Conservation (phyloP, 2,113 vertebrate species). For the Corydoras sp. region DNA sequence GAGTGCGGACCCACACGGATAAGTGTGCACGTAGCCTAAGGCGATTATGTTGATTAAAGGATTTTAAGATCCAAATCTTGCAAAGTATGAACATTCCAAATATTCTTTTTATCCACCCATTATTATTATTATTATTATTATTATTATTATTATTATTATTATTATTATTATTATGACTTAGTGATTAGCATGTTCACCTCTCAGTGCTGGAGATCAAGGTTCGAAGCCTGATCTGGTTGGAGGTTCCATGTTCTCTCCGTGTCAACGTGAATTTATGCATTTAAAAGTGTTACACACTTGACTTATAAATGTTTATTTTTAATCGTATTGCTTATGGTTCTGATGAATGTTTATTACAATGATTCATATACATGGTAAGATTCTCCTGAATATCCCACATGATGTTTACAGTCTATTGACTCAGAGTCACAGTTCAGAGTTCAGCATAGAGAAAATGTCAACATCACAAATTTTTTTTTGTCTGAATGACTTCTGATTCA, state of each 20-base stretch:
- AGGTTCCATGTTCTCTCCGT: too few relatives aligned
- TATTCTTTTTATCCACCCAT: background rate
- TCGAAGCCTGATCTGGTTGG: too few relatives aligned
- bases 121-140: too few relatives aligned
- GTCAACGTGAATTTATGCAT: too few relatives aligned
- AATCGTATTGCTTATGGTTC: background rate
- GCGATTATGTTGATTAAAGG: background rate
- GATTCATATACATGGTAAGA: background rate
- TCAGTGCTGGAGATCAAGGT: too few relatives aligned
- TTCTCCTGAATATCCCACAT: background rate
- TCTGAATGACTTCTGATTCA: too few relatives aligned
- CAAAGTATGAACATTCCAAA: background rate
- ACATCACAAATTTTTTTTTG: background rate
- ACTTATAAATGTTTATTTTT: background rate
- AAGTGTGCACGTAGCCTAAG: background rate
- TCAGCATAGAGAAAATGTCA: constrained; percentile 11
- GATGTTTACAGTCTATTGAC: constrained; percentile 15
- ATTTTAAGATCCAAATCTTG: background rate
- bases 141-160: too few relatives aligned
- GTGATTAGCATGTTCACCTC: too few relatives aligned
- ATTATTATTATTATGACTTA: too few relatives aligned
- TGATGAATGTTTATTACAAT: background rate
- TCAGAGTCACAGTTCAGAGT: constrained; percentile 10
- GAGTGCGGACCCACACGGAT: constrained; percentile 2
- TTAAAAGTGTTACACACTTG: background rate